Base-by-base conservation (phyloP, 2,888 invertebrate genomes). In the Hydrotaea cyrtoneurina region DNA sequence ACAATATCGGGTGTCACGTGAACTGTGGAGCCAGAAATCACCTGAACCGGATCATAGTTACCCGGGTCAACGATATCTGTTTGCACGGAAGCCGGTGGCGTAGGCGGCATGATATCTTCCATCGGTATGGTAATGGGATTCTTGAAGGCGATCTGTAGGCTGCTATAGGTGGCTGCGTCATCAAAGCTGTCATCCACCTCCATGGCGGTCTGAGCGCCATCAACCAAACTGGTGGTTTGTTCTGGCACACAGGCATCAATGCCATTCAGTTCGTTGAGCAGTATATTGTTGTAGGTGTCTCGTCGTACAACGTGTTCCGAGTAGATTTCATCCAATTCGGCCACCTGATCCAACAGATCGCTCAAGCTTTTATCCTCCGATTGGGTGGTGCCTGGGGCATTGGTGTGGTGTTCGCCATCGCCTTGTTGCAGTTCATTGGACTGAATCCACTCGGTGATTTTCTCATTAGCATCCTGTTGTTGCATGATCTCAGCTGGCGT, bases 71-170 rank as follows among this genome's bases (percentile, higher is more conserved):
- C 66, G 5, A 69, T 69, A 57, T 92, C 92, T 0, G 93, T 92
- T 0, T 89, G 89, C 11, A 90, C 87, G 2, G 90, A 90, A 83
- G 89, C 86, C 78, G 91, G 91, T 10, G 92, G 90, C 43, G 91
- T 89, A 1, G 93, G 92, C 15, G 94, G 91, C 86, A 93, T 90
- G 0, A 95, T 93, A 87, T 95, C 95, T 0, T 93, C 92, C 82
- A 96, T 94, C 26, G 94, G 93, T 53, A 96, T 93, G 0, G 96
- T 95, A 0, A 96, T 93, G 0, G 97, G 97, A 92, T 97, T 97
- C 91, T 95, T 96, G 93, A 97, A 97, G 0, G 97, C 97, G 89
- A 96, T 93, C 90, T 97, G 97, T 75, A 97, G 92, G 89, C 97
- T 97, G 0, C 96, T 96, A 89, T 97, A 97, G 0, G 96, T 96